Evolutionary conservation across 2,888 invertebrate genomes (phyloP), one percentile per base, ranked within the genome.

Genomic region (Caenorhabditis sp.): DNA sequence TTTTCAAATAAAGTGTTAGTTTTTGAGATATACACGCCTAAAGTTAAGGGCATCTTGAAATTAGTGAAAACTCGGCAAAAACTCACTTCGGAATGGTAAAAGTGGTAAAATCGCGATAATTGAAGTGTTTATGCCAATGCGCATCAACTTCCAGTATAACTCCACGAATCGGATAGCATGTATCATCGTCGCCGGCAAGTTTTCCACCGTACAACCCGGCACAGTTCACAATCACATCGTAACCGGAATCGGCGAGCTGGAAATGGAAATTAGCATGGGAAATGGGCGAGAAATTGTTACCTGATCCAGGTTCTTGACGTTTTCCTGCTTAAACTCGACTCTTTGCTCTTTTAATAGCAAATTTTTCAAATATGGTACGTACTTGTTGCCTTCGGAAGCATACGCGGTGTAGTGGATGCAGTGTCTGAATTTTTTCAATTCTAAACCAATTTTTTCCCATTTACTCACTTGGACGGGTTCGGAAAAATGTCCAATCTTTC

Each of bases 61-160:
- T 32, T 32, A 6, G 4, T 32, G 4, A 55, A 24, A 28, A 44
- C n/a, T n/a, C n/a, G n/a, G n/a, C n/a, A n/a, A n/a, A 50, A 55
- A 64, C 86, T 56, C 67, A 84, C 88, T 85, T 88, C 1, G 88
- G 88, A 69, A 88, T 88, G 8, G 88, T 87, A 61, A 88, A 87
- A 9, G 86, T 85, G 35, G 61, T 65, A 44, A 88, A 85, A 71
- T 88, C 87, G 26, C 83, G 79, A 77, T 89, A 97, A 91, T 95
- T 95, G 68, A 96, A 96, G 9, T 95, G 95, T 92, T 96, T 96
- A 56, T 97, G 93, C 96, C 96, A 97, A 0, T 96, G 96, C 0
- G 96, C 97, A 71, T 94, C 94, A 0, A 95, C 89, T 67, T 87
- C 82, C 18, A 89, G 40, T 26, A 83, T 84, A 13, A 90, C 88